Conservation (phyloP, 2,797 vertebrate genomes). For the Ctenochaetus hawaiiensis region DNA sequence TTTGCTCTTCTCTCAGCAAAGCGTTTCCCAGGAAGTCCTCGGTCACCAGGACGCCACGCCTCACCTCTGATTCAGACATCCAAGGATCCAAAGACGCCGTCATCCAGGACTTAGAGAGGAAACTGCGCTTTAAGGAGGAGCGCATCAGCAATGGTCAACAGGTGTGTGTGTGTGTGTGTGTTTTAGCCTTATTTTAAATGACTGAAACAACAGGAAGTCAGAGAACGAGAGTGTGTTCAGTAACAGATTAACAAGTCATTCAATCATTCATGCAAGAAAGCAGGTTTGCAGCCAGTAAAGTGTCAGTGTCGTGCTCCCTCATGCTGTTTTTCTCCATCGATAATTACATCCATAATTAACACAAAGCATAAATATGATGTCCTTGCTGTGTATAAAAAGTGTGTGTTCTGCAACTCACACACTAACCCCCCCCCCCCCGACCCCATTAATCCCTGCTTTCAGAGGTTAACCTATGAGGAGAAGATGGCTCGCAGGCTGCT, state of each 20-base stretch:
- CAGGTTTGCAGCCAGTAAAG: neutral
- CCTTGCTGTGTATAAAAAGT: constrained; percentile 40
- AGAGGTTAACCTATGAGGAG: constrained; percentile 98
- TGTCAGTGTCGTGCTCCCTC: constrained; percentile 5
- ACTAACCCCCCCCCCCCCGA: constrained; percentile 83
- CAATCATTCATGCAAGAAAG: constrained; percentile 11
- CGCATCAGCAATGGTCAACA: constrained; percentile 94
- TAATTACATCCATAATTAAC: constrained; percentile 41
- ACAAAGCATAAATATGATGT: constrained; percentile 20
- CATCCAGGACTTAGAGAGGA: constrained; percentile 98
- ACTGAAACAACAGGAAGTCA: constrained; percentile 16
- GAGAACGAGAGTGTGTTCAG: constrained; percentile 44
- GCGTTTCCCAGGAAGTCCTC: constrained; percentile 83
- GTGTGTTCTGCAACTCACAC: constrained; percentile 73
- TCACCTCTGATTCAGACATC: constrained; percentile 95
- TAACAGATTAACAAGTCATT: constrained; percentile 65
- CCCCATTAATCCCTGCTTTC: constrained; percentile 82
- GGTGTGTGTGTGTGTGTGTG: constrained; percentile 62
- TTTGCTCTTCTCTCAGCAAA: constrained; percentile 65
- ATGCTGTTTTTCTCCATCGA: constrained; percentile 2
- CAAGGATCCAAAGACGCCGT: constrained; percentile 98
- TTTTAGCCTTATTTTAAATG: neutral
- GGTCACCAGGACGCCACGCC: constrained; percentile 86
- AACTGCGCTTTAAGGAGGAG: constrained; percentile 98
- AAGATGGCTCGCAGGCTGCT: constrained; percentile 98